A percentile compares a stretch with the other conserved stretches of the same genome.
phyloP scores from a whole-genome alignment of 2,797 vertebrate species.

The Peromyscus nudipes region DNA sequence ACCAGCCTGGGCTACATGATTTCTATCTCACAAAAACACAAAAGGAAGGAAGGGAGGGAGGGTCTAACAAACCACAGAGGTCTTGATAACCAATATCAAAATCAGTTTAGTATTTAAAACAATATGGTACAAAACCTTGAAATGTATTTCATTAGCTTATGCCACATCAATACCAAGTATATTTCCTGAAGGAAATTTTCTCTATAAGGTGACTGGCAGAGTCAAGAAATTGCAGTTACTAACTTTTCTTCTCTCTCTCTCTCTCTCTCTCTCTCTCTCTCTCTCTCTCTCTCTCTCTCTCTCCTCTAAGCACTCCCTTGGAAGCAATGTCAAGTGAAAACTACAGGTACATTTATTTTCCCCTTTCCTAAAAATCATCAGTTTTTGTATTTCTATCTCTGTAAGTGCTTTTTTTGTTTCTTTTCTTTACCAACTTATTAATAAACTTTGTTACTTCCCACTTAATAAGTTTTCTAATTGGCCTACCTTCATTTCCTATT shows the following conservation, averaged over 20 bases:
- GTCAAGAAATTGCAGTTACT: background rate
- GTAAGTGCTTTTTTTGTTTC: conserved; percentile 34
- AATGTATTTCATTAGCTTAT: background rate
- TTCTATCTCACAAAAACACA: background rate
- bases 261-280: background rate
- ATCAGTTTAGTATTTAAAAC: background rate
- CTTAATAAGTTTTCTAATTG: conserved; percentile 26
- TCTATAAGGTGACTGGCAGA: background rate
- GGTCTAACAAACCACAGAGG: background rate
- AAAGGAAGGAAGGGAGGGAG: no score
- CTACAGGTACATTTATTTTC: background rate
- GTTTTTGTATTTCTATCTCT: background rate
- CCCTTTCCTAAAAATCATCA: conserved; percentile 19
- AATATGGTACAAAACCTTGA: conserved; percentile 41
- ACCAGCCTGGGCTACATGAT: background rate
- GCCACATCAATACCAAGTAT: background rate
- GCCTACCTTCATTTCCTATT: conserved; percentile 34
- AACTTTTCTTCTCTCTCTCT: background rate
- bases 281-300: no score
- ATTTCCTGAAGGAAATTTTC: background rate
- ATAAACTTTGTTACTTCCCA: conserved; percentile 34
- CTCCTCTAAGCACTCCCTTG: background rate
- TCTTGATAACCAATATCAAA: background rate
- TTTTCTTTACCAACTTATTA: background rate
- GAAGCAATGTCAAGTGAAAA: conserved; percentile 31